phyloP scores from a whole-genome alignment of 1,140 invertebrate species.

The Zaprionus capensis region DNA sequence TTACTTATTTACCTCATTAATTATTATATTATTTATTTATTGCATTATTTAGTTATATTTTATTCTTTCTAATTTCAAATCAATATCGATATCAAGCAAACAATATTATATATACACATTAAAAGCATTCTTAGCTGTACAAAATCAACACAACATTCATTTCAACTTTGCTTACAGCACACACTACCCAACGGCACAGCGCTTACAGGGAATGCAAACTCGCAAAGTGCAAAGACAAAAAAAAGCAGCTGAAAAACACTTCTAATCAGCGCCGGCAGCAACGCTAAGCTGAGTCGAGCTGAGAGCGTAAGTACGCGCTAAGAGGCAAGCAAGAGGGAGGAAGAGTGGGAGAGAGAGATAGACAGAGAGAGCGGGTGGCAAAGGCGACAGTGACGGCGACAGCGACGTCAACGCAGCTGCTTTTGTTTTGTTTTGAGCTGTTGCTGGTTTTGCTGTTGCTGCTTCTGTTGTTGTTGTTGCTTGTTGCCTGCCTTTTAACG shows the following conservation, averaged over 20 bases:
- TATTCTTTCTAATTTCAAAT: too few relatives aligned
- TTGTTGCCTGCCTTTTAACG: conserved; percentile 38
- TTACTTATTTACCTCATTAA: too few relatives aligned
- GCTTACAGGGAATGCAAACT: conserved; percentile 9
- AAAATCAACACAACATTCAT: too few relatives aligned
- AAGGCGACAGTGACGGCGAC: not conserved
- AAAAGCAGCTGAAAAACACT: conserved; percentile 64
- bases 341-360: conserved; percentile 5
- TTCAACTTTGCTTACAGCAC: not conserved
- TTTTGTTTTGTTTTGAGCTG: conserved; percentile 46
- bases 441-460: conserved; percentile 4
- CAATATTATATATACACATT: too few relatives aligned
- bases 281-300: conserved; percentile 1
- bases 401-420: conserved; percentile 12
- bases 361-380: conserved; percentile 19
- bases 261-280: conserved; percentile 63
- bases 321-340: conserved; percentile 5
- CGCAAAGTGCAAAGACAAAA: conserved; percentile 52
- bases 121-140: too few relatives aligned
- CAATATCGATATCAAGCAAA: too few relatives aligned
- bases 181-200: not conserved
- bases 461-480: conserved; percentile 8
- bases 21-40: too few relatives aligned
- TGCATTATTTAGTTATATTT: too few relatives aligned
- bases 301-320: conserved; percentile 3